Conservation (phyloP, 2,797 vertebrate genomes). For the Myotis planiceps region DNA sequence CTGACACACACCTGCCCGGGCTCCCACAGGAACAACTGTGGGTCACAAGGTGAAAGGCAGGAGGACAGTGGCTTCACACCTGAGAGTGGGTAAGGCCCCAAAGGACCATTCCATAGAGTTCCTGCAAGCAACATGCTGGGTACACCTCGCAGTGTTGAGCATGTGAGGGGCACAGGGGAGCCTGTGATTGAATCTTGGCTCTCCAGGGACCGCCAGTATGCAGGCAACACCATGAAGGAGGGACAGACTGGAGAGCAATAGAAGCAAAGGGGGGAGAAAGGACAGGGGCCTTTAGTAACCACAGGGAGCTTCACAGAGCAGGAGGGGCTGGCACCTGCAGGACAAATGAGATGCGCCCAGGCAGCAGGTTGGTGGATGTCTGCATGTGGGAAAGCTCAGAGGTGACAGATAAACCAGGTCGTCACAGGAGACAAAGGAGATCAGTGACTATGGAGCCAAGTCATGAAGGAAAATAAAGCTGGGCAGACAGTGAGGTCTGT, state of each 20-base stretch:
- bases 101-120: background rate
- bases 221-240: background rate
- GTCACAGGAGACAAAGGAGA: background rate
- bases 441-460: background rate
- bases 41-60: background rate
- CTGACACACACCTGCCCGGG: background rate
- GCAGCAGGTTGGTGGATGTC: background rate
- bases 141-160: background rate
- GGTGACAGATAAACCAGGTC: background rate
- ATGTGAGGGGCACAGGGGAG: background rate
- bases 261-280: background rate
- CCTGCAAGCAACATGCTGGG: accelerated
- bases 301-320: background rate
- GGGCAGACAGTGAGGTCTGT: background rate
- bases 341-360: accelerated
- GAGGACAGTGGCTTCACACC: background rate
- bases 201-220: background rate
- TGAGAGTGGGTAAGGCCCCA: background rate
- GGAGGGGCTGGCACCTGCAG: background rate
- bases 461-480: background rate
- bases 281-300: background rate
- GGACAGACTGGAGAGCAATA: background rate
- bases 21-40: background rate
- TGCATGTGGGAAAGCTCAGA: background rate
- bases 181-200: background rate